Conservation (phyloP, 1,140 invertebrate species). For the Drosophila suzukii region DNA sequence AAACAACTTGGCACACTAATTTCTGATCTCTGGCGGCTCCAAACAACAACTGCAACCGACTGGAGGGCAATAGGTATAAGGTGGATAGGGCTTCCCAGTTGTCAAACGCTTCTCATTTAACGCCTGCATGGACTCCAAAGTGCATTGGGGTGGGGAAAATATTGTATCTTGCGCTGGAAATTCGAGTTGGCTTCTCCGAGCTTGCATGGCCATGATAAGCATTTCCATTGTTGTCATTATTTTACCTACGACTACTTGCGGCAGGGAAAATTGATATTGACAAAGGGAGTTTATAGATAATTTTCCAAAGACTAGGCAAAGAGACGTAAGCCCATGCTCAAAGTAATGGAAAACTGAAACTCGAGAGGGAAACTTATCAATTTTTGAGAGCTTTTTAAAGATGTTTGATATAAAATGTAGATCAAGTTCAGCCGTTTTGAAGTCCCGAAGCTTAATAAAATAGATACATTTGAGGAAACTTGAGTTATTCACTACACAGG, state of each 20-base stretch:
- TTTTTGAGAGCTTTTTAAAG: too few species aligned
- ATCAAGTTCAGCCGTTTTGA: not conserved
- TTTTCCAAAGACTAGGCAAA: constrained; percentile 20
- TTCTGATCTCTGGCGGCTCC: constrained; percentile 63
- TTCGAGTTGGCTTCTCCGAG: constrained; percentile 24
- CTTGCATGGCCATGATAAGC: constrained; percentile 45
- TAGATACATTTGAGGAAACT: too few species aligned
- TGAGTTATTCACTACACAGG: not conserved
- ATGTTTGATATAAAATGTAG: not conserved
- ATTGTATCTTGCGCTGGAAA: constrained; percentile 16
- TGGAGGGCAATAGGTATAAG: not conserved
- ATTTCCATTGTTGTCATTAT: constrained; percentile 44
- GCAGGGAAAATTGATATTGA: constrained; percentile 32
- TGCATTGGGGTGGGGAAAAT: constrained; percentile 10
- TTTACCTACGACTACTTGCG: constrained; percentile 24
- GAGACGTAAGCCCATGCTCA: not conserved
- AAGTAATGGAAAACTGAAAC: not conserved
- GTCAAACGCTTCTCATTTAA: constrained; percentile 77
- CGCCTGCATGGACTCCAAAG: constrained; percentile 62
- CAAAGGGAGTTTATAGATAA: constrained; percentile 29
- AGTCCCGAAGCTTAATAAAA: too few species aligned
- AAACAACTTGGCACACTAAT: constrained; percentile 72
- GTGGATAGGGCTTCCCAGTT: constrained; percentile 20
- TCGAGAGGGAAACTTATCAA: not conserved
- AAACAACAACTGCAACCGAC: constrained; percentile 12